Conservation (phyloP, 2,113 vertebrate genomes). For the Megaceryle maxima region DNA sequence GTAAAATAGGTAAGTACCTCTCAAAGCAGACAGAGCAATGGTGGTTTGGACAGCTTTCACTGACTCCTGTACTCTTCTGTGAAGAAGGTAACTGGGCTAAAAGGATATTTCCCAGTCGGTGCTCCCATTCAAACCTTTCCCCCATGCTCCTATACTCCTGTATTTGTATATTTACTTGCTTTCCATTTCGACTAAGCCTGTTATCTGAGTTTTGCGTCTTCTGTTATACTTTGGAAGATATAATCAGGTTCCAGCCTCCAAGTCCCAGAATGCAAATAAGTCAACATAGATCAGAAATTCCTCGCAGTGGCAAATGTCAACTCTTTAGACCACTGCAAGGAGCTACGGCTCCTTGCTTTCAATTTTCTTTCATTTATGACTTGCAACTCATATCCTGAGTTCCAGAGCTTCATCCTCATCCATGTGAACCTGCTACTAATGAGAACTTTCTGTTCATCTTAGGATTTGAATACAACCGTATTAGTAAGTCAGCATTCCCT, state of each 20-base stretch:
- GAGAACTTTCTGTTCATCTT: neutral
- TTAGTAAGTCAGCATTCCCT: neutral
- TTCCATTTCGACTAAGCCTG: neutral
- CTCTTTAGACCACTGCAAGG: neutral
- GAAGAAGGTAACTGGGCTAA: neutral
- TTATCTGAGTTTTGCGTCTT: neutral
- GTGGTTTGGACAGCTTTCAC: neutral
- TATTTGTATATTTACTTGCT: neutral
- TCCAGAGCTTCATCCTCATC: neutral
- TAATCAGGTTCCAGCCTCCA: neutral
- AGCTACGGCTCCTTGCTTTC: neutral
- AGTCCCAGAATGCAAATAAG: neutral
- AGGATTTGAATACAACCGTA: neutral
- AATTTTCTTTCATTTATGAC: neutral
- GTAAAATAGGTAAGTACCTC: neutral
- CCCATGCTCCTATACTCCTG: neutral
- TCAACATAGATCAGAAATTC: neutral
- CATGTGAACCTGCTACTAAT: neutral
- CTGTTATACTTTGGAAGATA: neutral
- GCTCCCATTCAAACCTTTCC: neutral
- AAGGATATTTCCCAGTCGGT: rapidly evolving
- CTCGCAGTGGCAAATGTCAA: neutral
- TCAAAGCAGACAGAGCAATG: neutral
- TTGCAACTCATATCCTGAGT: neutral
- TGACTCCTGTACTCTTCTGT: neutral